These are phyloP conservation scores for Polypterus senegalus DNA, from an alignment of 2,113 vertebrate species.

Conservation along the genomic window DNA sequence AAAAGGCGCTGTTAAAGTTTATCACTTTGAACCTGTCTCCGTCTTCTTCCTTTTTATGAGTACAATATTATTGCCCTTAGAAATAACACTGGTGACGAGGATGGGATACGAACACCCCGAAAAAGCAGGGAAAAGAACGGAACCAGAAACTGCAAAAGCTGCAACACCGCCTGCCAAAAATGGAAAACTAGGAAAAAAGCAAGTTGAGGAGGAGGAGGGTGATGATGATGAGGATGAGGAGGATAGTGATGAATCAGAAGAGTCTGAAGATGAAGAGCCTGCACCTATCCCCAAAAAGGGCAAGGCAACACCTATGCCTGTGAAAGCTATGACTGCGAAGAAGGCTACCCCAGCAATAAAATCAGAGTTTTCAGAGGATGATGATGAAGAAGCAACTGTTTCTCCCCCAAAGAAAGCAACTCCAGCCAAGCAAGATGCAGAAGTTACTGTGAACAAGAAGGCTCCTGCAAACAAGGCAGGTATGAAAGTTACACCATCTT, in stretches of 20 bases:
- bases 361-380: conserved; percentile 23
- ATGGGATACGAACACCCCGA: too few relatives aligned
- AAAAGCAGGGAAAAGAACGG: too few relatives aligned
- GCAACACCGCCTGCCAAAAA: conserved; percentile 39
- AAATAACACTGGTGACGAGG: too few relatives aligned
- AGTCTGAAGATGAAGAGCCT: conserved; percentile 37
- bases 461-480: conserved; percentile 27
- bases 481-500: conserved; percentile 21
- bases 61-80: too few relatives aligned
- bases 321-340: conserved; percentile 36
- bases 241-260: background rate
- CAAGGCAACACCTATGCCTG: conserved; percentile 29
- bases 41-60: too few relatives aligned
- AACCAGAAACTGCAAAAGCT: conserved; percentile 25
- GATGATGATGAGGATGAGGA: conserved; percentile 20
- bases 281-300: conserved; percentile 36
- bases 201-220: conserved; percentile 44
- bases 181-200: conserved; percentile 46
- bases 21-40: too few relatives aligned
- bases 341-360: conserved; percentile 42
- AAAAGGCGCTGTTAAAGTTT: too few relatives aligned
- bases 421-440: background rate
- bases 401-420: conserved; percentile 35
- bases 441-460: conserved; percentile 30
- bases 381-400: conserved; percentile 34